These are phyloP conservation scores for Sula dactylatra DNA, from an alignment of 2,113 vertebrate species.

Conservation along the genomic window DNA sequence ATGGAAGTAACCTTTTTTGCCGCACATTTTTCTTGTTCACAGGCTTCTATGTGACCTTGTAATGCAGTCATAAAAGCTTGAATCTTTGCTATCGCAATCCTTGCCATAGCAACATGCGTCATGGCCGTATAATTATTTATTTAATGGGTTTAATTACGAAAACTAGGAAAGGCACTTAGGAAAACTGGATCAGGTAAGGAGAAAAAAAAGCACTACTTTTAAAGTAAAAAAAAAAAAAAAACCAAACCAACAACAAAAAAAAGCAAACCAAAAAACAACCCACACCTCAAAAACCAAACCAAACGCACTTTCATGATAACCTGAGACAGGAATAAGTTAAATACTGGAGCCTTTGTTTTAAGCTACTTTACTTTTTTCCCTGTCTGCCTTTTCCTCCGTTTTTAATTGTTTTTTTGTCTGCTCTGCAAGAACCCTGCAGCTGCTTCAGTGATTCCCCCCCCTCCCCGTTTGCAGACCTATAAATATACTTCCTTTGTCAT, in stretches of 20 bases:
- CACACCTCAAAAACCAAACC: too few species aligned
- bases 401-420: neutral
- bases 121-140: conserved; percentile 49
- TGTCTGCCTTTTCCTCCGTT: neutral
- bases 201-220: neutral
- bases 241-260: neutral
- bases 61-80: conserved; percentile 39
- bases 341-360: neutral
- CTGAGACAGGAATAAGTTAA: neutral
- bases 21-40: neutral
- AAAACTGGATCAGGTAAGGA: neutral
- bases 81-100: conserved; percentile 41
- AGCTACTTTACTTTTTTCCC: neutral
- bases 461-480: neutral
- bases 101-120: conserved; percentile 59
- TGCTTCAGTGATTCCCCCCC: neutral
- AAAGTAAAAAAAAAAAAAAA: neutral
- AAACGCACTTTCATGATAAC: neutral
- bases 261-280: too few species aligned
- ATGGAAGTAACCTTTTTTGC: neutral
- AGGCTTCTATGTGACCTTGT: conserved; percentile 31
- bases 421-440: conserved; percentile 8
- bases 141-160: conserved; percentile 58
- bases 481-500: conserved; percentile 47
- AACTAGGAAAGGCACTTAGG: conserved; percentile 9